Percentiles rank a stretch among this genome's conserved stretches.
Conservation (phyloP, 2,797 vertebrate species). For the Xenops minutus region DNA sequence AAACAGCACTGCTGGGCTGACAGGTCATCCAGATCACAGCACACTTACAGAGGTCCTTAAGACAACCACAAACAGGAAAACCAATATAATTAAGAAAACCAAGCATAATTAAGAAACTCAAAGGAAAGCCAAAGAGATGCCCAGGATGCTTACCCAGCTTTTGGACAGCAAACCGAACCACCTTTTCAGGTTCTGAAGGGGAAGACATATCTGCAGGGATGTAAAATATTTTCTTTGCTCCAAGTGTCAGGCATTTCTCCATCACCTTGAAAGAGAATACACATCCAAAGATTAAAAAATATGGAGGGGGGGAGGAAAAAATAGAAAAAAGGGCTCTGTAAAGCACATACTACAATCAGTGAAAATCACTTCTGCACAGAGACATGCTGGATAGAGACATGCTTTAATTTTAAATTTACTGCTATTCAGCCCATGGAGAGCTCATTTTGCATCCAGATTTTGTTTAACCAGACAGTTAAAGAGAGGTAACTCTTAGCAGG, state of each 20-base stretch:
- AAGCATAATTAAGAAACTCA: background rate
- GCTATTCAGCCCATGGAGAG: background rate
- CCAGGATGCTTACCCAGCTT: slow-evolving; percentile 74
- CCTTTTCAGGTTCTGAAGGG: slow-evolving; percentile 76
- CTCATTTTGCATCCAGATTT: background rate
- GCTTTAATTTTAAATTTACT: background rate
- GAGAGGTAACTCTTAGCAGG: background rate
- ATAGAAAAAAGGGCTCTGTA: background rate
- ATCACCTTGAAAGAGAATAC: slow-evolving; percentile 75
- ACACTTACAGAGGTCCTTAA: background rate
- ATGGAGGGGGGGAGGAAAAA: background rate
- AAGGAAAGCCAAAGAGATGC: background rate
- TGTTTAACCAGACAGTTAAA: background rate
- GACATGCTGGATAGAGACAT: background rate
- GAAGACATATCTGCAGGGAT: slow-evolving; percentile 83
- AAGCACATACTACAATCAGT: background rate
- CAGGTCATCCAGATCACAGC: background rate
- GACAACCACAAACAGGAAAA: background rate
- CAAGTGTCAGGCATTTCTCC: slow-evolving; percentile 81
- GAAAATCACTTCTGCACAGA: background rate
- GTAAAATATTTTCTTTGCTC: slow-evolving; percentile 81
- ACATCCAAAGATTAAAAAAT: background rate
- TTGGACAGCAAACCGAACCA: slow-evolving; percentile 82
- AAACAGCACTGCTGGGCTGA: background rate
- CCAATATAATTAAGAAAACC: background rate